These are phyloP conservation scores for Anoncus sp. DNA, from an alignment of 2,888 invertebrate species.

Conservation along the genomic window DNA sequence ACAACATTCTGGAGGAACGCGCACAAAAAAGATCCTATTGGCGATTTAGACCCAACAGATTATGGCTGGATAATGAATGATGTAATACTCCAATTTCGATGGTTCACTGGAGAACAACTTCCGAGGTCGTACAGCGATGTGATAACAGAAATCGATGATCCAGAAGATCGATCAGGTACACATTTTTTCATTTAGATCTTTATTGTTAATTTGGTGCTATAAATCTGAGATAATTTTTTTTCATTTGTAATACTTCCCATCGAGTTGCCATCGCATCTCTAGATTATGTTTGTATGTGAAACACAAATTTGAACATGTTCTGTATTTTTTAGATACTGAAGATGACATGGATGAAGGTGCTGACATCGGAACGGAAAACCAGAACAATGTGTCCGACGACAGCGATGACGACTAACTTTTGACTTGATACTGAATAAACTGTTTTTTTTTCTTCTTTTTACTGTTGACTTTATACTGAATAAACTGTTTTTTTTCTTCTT, in stretches of 20 bases:
- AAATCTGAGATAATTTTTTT: too few relatives aligned
- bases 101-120: conserved; percentile 26
- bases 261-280: too few relatives aligned
- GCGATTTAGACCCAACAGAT: conserved; percentile 8
- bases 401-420: conserved; percentile 13
- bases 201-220: conserved; percentile 16
- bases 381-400: background rate
- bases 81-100: background rate
- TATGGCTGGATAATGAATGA: conserved; percentile 19
- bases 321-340: conserved; percentile 22
- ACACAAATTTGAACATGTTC: conserved; percentile 18
- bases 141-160: conserved; percentile 7
- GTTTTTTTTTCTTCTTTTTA: too few relatives aligned
- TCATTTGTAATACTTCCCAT: too few relatives aligned
- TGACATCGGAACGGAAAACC: background rate
- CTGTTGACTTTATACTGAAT: too few relatives aligned
- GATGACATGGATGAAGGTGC: conserved; percentile 11
- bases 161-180: conserved; percentile 21
- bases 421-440: too few relatives aligned
- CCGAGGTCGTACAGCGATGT: conserved; percentile 2
- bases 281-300: too few relatives aligned
- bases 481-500: too few relatives aligned
- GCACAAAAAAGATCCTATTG: conserved; percentile 15
- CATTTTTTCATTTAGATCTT: conserved; percentile 18
- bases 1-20: conserved; percentile 18